phyloP scores from a whole-genome alignment of 92 coral and sea anemone genomes.

The Plumapathes pennacea region DNA sequence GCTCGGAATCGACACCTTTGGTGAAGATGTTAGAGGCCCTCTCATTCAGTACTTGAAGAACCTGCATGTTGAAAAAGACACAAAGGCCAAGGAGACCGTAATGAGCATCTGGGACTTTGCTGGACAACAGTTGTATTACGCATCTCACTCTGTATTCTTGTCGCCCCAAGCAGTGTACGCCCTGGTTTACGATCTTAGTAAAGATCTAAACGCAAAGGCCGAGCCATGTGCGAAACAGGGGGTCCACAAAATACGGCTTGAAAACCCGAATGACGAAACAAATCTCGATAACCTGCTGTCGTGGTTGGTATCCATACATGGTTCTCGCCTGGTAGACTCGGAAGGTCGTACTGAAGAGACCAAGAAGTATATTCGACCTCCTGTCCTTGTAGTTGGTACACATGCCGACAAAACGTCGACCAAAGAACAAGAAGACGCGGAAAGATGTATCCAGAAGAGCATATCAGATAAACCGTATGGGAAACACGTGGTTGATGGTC shows the following conservation, averaged over 20 bases:
- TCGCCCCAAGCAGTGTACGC: conserved; percentile 23
- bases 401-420: conserved; percentile 16
- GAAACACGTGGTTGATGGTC: conserved; percentile 16
- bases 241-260: not conserved
- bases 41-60: too few species aligned
- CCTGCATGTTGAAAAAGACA: too few species aligned
- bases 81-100: too few species aligned
- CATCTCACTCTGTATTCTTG: conserved; percentile 37
- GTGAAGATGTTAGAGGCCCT: too few species aligned
- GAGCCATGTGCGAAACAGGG: conserved; percentile 37
- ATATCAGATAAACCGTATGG: conserved; percentile 2
- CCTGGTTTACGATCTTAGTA: too few species aligned
- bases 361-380: too few species aligned
- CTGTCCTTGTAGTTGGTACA: conserved; percentile 26
- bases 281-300: conserved; percentile 17
- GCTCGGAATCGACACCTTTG: too few species aligned
- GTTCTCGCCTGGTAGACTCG: not conserved
- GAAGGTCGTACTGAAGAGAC: not conserved
- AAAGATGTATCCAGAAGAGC: conserved; percentile 2
- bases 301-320: conserved; percentile 24
- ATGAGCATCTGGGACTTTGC: conserved; percentile 48
- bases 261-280: conserved; percentile 11
- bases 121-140: conserved; percentile 34
- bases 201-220: conserved; percentile 15
- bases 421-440: too few species aligned